Evolutionary conservation across 2,888 invertebrate genomes (phyloP), one percentile per base, ranked within the genome.

Genomic region (Tetrapedia diversipes): DNA sequence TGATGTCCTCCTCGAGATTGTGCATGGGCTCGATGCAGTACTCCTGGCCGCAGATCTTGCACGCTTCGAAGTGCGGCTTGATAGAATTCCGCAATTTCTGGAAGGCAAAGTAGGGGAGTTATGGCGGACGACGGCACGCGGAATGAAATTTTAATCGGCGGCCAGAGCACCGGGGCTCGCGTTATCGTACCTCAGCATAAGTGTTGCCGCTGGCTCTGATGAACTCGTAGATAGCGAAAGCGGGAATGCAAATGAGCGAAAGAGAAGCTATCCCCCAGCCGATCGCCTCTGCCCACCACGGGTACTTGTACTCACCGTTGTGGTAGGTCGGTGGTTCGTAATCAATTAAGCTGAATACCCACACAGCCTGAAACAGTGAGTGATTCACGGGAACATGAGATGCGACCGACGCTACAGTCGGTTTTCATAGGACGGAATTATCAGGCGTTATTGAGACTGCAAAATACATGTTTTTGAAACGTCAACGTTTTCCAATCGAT

Each of bases 281-380:
- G 63, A 98, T 92, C 19, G 94, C 95, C 86, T 96, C 96, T 29
- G 97, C 96, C 97, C 98, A 98, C 70, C 93, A 92, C 0, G 98
- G 98, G 91, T 97, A 98, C 63, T 92, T 92, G 87, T 96, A 96
- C 68, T 93, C 93, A 73, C 96, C 96, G 86, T 96, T 96, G 83
- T 96, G 95, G 91, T 97, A 97, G 37, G 95, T 95, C 11, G 97
- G 97, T 54, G 96, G 95, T 86, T 95, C 95, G 91, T 98, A 98
- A 92, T 97, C 97, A 69, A 97, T 95, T 89, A 98, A 93, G 87
- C 97, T 96, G 86, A 97, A 96, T 68, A 98, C 95, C 97, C 97
- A 97, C 64, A 98, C 94, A 22, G 96, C 95, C 93, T 97, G 92
- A 2, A 92, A 87, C 54, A 29, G 63, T 41, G 32, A 39, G 39